These are phyloP conservation scores for Xyrauchen texanus DNA, from an alignment of 2,113 vertebrate genomes.

Conservation along the genomic window DNA sequence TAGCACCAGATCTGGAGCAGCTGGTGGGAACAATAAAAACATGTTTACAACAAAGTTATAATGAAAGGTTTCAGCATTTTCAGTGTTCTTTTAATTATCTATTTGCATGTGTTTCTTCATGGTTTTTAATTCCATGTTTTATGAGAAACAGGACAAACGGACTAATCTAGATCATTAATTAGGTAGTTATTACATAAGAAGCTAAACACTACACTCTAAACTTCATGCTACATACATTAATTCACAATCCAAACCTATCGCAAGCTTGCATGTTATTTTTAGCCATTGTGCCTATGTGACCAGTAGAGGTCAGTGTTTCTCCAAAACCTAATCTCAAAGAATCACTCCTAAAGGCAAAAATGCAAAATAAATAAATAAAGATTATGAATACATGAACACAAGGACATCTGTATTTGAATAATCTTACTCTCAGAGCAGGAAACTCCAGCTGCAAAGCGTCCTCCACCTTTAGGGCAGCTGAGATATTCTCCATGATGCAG, in stretches of 20 bases:
- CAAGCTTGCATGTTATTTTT: too few species aligned
- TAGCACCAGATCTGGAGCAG: slow-evolving; percentile 92
- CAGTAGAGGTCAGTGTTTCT: slow-evolving; percentile 19
- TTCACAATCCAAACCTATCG: background rate
- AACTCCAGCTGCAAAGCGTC: slow-evolving; percentile 84
- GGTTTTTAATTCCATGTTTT: too few species aligned
- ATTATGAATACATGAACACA: background rate
- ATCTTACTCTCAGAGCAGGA: slow-evolving; percentile 93
- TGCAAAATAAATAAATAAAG: background rate
- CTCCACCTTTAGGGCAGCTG: slow-evolving; percentile 81
- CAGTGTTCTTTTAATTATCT: too few species aligned
- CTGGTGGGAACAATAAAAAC: slow-evolving; percentile 63
- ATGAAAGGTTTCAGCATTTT: too few species aligned
- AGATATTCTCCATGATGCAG: slow-evolving; percentile 81
- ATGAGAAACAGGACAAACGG: too few species aligned
- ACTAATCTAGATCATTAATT: too few species aligned
- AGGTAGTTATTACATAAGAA: background rate
- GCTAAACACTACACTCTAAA: too few species aligned
- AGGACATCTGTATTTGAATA: background rate
- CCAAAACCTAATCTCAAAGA: background rate
- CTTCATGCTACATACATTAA: background rate
- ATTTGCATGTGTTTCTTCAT: too few species aligned
- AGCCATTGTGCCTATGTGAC: background rate
- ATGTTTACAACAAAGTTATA: too few species aligned
- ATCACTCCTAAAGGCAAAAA: background rate